Evolutionary conservation across 2,113 vertebrate species (phyloP).

Genomic region (Nycticryphes semicollaris): DNA sequence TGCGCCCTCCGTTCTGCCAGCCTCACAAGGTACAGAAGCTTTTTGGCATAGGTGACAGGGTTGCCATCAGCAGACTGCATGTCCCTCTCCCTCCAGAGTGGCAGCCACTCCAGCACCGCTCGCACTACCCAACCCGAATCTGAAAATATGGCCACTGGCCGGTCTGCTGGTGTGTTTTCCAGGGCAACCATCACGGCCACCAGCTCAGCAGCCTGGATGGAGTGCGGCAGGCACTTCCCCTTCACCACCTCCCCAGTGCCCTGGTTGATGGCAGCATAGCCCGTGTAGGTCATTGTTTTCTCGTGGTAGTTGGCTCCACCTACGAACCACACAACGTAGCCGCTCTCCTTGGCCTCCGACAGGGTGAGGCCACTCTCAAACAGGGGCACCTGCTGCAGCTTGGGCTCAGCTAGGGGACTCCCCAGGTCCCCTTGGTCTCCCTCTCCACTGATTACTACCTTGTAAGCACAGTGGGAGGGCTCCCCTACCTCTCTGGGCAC

Average conservation of each 20-base stretch:
- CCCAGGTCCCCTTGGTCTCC: neutral
- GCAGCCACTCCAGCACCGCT: neutral
- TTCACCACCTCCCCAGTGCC: constrained; percentile 32
- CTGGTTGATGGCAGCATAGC: neutral
- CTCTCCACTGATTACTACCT: neutral
- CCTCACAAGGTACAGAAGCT: constrained; percentile 27
- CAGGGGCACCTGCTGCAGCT: neutral
- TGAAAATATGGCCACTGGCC: constrained; percentile 17
- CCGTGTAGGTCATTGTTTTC: constrained; percentile 19
- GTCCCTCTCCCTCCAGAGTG: constrained; percentile 29
- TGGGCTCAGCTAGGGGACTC: neutral
- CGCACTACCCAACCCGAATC: constrained; percentile 50
- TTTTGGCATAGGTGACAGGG: constrained; percentile 41
- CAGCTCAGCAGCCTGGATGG: constrained; percentile 50
- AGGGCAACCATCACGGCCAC: constrained; percentile 13
- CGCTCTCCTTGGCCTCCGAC: constrained; percentile 19
- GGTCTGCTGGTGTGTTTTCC: neutral
- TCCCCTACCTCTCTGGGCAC: fast-evolving
- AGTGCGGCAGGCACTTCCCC: constrained; percentile 48
- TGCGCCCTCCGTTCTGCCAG: neutral
- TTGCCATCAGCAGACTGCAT: constrained; percentile 47
- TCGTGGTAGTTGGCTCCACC: constrained; percentile 26
- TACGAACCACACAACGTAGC: constrained; percentile 1
- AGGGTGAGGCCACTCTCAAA: constrained; percentile 52
- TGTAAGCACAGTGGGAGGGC: neutral